Conservation (phyloP, 30 jellyfish, hydroid and myxozoan genomes). For the Hydractinia symbiolongicarpus region DNA sequence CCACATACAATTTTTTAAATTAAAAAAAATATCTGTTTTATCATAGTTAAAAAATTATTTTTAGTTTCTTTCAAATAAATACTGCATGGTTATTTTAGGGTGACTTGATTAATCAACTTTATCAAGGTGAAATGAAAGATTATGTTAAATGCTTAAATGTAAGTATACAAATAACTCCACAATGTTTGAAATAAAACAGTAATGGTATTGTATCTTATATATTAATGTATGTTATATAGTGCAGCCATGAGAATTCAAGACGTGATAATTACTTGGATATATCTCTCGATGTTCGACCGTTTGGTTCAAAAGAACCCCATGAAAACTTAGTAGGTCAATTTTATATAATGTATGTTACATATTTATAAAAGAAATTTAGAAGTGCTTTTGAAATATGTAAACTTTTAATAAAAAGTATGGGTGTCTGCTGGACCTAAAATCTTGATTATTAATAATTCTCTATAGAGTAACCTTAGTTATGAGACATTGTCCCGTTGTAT, state of each 20-base stretch:
- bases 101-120: constrained; percentile 70
- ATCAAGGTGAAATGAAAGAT: constrained; percentile 93
- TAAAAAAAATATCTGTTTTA: too few relatives aligned
- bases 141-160: constrained; percentile 83
- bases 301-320: constrained; percentile 73
- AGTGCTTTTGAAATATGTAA: too few relatives aligned
- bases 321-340: constrained; percentile 48
- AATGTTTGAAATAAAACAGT: neutral
- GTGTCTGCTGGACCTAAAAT: too few relatives aligned
- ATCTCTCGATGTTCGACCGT: constrained; percentile 77
- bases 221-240: constrained; percentile 34
- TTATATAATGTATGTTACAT: too few relatives aligned
- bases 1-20: too few relatives aligned
- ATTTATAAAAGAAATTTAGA: too few relatives aligned
- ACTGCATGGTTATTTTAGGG: constrained; percentile 35
- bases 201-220: neutral
- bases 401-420: too few relatives aligned
- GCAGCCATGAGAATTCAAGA: constrained; percentile 75
- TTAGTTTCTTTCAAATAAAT: too few relatives aligned
- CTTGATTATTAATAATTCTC: neutral
- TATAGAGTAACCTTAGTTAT: too few relatives aligned
- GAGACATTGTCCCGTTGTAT: too few relatives aligned
- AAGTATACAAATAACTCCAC: neutral
- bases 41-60: too few relatives aligned
- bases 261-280: constrained; percentile 70